A percentile compares a stretch with the other conserved stretches of the same genome.
These are phyloP conservation scores for Psilopsiagon aurifrons DNA, from an alignment of 2,113 vertebrate species.

Conservation along the genomic window DNA sequence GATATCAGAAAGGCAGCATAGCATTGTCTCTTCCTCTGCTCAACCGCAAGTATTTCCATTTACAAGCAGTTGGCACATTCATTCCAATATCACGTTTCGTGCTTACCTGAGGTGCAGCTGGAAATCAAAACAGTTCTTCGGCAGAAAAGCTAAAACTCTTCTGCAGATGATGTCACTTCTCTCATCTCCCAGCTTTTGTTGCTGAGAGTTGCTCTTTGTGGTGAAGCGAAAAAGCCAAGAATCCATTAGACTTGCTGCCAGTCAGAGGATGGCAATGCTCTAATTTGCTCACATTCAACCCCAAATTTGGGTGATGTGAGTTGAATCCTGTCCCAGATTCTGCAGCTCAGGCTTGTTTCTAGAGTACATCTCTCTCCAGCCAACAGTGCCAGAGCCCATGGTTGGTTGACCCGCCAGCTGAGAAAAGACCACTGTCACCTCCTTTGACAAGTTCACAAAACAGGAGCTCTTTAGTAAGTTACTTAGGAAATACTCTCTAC, in stretches of 20 bases:
- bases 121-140: slow-evolving; percentile 22
- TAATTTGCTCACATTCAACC: neutral
- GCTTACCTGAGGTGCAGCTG: slow-evolving; percentile 32
- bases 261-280: neutral
- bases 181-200: neutral
- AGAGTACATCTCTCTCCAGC: neutral
- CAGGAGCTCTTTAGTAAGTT: neutral
- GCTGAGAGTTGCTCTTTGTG: neutral
- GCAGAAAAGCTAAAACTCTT: neutral
- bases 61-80: neutral
- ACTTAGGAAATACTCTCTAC: neutral
- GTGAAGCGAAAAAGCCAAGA: neutral
- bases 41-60: neutral
- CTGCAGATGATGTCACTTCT: neutral
- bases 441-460: neutral
- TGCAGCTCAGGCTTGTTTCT: neutral
- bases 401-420: neutral
- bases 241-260: neutral
- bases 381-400: neutral
- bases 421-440: neutral
- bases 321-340: neutral
- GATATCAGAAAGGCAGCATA: neutral
- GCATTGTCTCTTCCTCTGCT: neutral
- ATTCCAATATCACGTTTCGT: neutral
- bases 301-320: neutral